Evolutionary conservation across 1,140 invertebrate genomes (phyloP), one percentile per base, ranked within the genome.

Genomic region (Andricus grossulariae): DNA sequence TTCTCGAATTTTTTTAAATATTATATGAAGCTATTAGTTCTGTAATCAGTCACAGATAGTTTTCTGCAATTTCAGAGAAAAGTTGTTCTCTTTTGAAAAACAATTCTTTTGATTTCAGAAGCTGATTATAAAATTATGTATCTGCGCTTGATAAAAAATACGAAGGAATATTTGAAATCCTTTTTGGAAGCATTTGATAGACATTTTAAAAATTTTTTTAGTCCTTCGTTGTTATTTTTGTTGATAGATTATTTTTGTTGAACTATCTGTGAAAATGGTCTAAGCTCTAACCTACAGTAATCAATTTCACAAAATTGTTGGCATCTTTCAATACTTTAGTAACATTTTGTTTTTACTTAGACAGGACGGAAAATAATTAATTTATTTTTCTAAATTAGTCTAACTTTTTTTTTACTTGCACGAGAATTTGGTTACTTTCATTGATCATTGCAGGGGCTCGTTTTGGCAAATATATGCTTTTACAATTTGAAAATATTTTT

Each of bases 341-440:
- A 66, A 39, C 8, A 45, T 45, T 1, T 11, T 45, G 39, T 45
- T 45, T 45, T 66, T 66, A 39, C 32, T 32, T 39, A 15, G 39
- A 32, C 60, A 25, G 60, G 60, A 66, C 60, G 60, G 60, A 66
- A 66, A 66, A 66, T 66, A 66, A 66, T 66, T 55, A 18, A 18
- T 21, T 11, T 60, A 12, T 60, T 66, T 39, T 32, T 60, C 60
- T 66, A 39, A 66, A n/a, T 66, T 66, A 66, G 4, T 13, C 32
- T 32, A 66, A 66, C 25, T 32, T 66, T 66, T 32, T 66, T 32
- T 66, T 39, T n/a, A 66, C 13, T 66, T 15, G 60, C 60, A 66
- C 60, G 15, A 66, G 25, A 66, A 66, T 39, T 66, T 66, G 10
- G 25, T 66, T 39, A 66, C n/a, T 66, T 39, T 66, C 16, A 16